These are phyloP conservation scores for Diachasmimorpha longicaudata DNA, from an alignment of 1,140 invertebrate species.

Conservation along the genomic window DNA sequence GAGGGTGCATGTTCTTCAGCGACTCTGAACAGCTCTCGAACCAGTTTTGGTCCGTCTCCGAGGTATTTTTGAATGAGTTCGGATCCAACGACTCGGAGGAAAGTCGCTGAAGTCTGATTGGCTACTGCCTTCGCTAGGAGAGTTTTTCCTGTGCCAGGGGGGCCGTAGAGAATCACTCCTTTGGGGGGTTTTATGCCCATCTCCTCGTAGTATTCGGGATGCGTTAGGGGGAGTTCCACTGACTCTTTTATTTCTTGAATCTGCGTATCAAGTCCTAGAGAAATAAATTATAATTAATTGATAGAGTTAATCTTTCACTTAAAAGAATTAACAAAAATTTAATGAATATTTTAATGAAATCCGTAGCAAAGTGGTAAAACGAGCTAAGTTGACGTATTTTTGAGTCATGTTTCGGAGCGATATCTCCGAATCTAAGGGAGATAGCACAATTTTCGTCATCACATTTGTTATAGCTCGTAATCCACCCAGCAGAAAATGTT, in stretches of 20 bases:
- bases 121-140: constrained; percentile 98
- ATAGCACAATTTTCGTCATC: no score
- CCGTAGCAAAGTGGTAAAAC: no score
- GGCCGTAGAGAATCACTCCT: constrained; percentile 98
- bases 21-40: constrained; percentile 96
- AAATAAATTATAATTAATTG: constrained; percentile 19
- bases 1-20: constrained; percentile 99
- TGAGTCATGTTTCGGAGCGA: no score
- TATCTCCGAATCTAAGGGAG: no score
- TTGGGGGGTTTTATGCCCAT: constrained; percentile 99
- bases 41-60: constrained; percentile 98
- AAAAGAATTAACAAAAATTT: no score
- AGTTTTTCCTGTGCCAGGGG: constrained; percentile 98
- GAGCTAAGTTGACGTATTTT: no score
- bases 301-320: neutral
- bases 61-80: constrained; percentile 99
- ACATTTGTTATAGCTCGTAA: no score
- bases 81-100: constrained; percentile 97
- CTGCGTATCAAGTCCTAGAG: constrained; percentile 89
- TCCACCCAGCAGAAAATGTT: no score
- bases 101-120: constrained; percentile 99
- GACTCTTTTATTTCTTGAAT: constrained; percentile 99
- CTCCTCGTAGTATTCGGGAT: constrained; percentile 99
- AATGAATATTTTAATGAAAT: neutral
- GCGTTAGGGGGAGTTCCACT: constrained; percentile 97